Evolutionary conservation across 2,888 invertebrate species (phyloP), one percentile per base, ranked within the genome.

Genomic region (Theodoxus fluviatilis): DNA sequence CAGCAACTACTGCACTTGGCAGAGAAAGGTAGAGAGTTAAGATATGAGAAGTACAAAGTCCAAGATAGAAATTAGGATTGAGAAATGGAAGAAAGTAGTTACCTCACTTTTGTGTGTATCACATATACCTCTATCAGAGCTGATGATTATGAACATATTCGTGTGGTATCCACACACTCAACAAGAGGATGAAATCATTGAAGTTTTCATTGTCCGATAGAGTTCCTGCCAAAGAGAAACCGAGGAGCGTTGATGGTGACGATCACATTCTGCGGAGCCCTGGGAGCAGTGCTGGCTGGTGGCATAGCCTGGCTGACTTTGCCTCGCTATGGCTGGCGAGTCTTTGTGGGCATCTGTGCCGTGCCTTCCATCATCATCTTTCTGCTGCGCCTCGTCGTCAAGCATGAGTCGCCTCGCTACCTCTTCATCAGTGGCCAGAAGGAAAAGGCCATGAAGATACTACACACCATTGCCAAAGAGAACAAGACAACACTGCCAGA

Each of bases 241-340:
- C 75, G 83, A 40, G 82, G 82, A 0, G 68, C 77, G 12, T 75
- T 77, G 6, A 79, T 83, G 78, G 81, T 83, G 7, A 76, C 78
- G 1, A 79, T 83, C 18, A 83, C 83, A 7, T 72, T 83, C n/a
- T 81, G 80, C 77, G 83, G 83, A n/a, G 80, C 81, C 0, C 67
- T 81, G 3, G 83, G 83, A 2, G 81, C 81, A 2, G 77, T 82
- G 25, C 75, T 76, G 40, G 76, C 81, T 12, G 79, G 80, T 2
- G 77, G 77, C 2, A 65, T 81, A 49, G 81, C 81, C n/a, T 83
- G 83, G 83, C 71, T 77, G 65, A 69, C 81, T 47, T 74, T 81
- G 12, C 78, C 79, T 15, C 69, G 35, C 4, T 76, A 76, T 63
- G 79, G 79, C 37, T 82, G 82, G 82, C 70, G 75, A 33, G 75